Base-by-base conservation (phyloP, 2,113 vertebrate genomes). In the Laterallus jamaicensis region DNA sequence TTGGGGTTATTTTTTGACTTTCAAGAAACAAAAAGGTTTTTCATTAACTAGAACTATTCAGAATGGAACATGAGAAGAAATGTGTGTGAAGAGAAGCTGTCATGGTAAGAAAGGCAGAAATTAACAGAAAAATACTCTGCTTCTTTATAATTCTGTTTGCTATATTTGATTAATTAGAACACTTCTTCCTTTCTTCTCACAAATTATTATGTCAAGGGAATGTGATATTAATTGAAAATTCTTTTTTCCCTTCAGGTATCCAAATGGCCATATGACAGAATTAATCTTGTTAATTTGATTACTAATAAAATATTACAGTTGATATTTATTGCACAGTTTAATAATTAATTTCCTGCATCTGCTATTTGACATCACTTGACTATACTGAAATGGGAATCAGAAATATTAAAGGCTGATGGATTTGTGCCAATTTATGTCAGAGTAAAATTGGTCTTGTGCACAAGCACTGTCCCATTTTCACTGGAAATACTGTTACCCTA, bases 261-360 rank as follows among this genome's bases (percentile, higher is more conserved):
- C 74, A 92, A 92, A 75, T 37, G 26, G 83, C 95, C 66, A 37
- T 74, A 56, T 71, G 64, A 56, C 21, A 95, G 37, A 56, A 60
- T 84, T 94, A 94, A 90, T 86, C 18, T n/a, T 60, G 32, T 81
- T 93, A 92, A 93, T 91, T 86, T 92, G 68, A 81, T 91, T 93
- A 40, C 73, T 88, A 91, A 92, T 68, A 93, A 90, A 89, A 90
- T 68, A 67, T 8, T 85, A n/a, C n/a, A 32, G 39, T 2, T 92
- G 88, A 93, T 89, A 92, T 93, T 95, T 95, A 95, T 88, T 89
- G 64, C 62, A 93, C 42, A 54, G 35, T 71, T 95, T 68, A 96
- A 86, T 92, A 92, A 93, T 93, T 96, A 90, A 88, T 84, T 93
- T 82, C 10, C 21, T 9, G 26, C 77, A 92, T 95, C 88, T 95